Percentiles rank a stretch among this genome's conserved stretches.
These are phyloP conservation scores for Pegea sp. DNA, from an alignment of 23 tunicate genomes.

Conservation along the genomic window DNA sequence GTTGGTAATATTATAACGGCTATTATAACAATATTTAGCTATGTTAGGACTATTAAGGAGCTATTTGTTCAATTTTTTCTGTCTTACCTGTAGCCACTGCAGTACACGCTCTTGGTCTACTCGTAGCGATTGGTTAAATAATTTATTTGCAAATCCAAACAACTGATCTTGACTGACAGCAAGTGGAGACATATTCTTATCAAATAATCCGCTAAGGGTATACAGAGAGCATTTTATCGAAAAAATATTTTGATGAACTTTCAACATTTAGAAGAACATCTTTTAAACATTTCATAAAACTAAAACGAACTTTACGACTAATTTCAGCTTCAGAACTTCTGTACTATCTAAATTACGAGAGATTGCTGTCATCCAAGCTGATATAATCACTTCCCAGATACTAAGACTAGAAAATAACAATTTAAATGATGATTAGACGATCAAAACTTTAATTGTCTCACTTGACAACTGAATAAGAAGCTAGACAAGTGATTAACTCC, in stretches of 20 bases:
- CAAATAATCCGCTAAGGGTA: not conserved
- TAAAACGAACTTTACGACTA: conserved; percentile 5
- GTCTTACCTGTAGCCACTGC: conserved; percentile 40
- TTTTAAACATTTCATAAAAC: not conserved
- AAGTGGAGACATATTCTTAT: not conserved
- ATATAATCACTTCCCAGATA: conserved; percentile 38
- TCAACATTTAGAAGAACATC: not conserved
- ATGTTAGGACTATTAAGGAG: not conserved
- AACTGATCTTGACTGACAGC: conserved; percentile 1
- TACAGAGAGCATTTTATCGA: not conserved
- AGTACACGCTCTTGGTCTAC: conserved; percentile 16
- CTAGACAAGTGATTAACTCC: conserved; percentile 20
- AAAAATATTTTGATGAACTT: not conserved
- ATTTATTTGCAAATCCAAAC: conserved; percentile 10
- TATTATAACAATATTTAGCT: not conserved
- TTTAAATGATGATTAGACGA: conserved; percentile 1
- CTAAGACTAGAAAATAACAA: not conserved
- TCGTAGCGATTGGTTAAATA: conserved; percentile 1
- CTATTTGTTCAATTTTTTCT: not conserved
- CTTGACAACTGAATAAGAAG: conserved; percentile 60
- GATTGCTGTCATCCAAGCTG: conserved; percentile 46
- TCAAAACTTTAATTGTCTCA: not conserved
- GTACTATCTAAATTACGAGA: conserved; percentile 3
- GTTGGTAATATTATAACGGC: not conserved
- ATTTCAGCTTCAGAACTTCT: conserved; percentile 5